phyloP scores from a whole-genome alignment of 1,140 invertebrate genomes.

The Drosophila nasuta region DNA sequence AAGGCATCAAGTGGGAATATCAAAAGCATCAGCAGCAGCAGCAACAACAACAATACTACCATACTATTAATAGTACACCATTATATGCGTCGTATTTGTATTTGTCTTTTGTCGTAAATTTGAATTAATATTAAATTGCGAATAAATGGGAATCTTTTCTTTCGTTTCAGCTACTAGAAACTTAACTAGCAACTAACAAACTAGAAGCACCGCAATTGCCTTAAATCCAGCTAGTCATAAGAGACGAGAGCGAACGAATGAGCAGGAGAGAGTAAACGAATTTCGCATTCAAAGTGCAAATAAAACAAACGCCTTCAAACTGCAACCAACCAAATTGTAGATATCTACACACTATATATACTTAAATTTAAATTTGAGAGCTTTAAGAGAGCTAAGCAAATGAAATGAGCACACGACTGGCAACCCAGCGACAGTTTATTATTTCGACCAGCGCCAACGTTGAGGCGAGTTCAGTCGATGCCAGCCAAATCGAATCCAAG shows the following conservation, averaged over 20 bases:
- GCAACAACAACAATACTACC: neutral
- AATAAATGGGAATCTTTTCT: neutral
- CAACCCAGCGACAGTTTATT: constrained; percentile 79
- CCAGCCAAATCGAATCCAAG: constrained; percentile 41
- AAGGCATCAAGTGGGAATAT: constrained; percentile 33
- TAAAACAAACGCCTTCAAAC: constrained; percentile 23
- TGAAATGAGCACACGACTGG: constrained; percentile 82
- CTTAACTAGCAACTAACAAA: constrained; percentile 40
- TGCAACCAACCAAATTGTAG: constrained; percentile 26
- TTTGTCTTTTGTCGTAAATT: neutral
- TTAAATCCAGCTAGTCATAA: constrained; percentile 44
- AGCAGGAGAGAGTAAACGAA: constrained; percentile 44
- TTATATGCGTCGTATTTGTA: neutral
- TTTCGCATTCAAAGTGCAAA: constrained; percentile 61
- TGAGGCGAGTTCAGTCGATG: constrained; percentile 47
- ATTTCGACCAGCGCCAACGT: constrained; percentile 66
- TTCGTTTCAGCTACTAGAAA: constrained; percentile 60
- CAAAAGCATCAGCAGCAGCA: constrained; percentile 29
- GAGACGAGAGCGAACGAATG: constrained; percentile 1
- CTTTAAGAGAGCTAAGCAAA: constrained; percentile 53
- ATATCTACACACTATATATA: constrained; percentile 7
- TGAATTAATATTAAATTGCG: neutral
- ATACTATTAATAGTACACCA: neutral
- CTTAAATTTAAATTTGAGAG: constrained; percentile 21
- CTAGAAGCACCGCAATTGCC: constrained; percentile 70